Evolutionary conservation across 2,888 invertebrate species (phyloP).

Genomic region (Autographa pulchrina): DNA sequence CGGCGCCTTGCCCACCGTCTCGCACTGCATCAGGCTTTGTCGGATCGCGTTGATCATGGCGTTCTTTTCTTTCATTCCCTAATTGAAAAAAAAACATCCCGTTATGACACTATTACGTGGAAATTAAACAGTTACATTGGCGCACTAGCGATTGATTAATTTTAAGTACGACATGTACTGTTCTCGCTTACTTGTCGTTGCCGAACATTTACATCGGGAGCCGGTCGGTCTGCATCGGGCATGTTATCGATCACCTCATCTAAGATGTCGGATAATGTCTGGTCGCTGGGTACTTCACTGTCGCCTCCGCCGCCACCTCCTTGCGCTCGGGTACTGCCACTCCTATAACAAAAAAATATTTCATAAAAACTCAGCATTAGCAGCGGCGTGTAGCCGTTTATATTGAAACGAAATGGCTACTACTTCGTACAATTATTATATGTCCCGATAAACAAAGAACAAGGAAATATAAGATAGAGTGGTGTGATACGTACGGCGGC

Average conservation of each 20-base stretch:
- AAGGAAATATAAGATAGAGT: neutral
- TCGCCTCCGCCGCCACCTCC: conserved; percentile 74
- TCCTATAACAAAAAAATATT: conserved; percentile 66
- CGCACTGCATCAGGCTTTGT: conserved; percentile 96
- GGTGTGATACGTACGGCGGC: conserved; percentile 66
- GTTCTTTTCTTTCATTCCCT: conserved; percentile 90
- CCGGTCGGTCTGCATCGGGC: conserved; percentile 89
- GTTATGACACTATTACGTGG: conserved; percentile 22
- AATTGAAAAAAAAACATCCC: conserved; percentile 60
- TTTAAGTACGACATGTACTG: too few relatives aligned
- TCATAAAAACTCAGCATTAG: neutral
- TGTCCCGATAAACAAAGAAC: too few relatives aligned
- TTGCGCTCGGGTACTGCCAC: conserved; percentile 68
- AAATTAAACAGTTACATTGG: neutral
- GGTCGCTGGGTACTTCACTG: conserved; percentile 89
- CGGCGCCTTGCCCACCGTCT: conserved; percentile 91
- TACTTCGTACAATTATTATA: too few relatives aligned
- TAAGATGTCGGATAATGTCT: conserved; percentile 94
- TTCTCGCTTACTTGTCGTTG: conserved; percentile 57
- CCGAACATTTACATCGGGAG: conserved; percentile 72
- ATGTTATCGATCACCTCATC: conserved; percentile 96
- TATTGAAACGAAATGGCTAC: too few relatives aligned
- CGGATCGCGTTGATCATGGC: conserved; percentile 96
- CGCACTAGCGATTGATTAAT: too few relatives aligned
- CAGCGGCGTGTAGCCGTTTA: too few relatives aligned